Percentiles rank a stretch among this genome's conserved stretches.
Conservation (phyloP, 2,113 vertebrate species). For the Vidua macroura region DNA sequence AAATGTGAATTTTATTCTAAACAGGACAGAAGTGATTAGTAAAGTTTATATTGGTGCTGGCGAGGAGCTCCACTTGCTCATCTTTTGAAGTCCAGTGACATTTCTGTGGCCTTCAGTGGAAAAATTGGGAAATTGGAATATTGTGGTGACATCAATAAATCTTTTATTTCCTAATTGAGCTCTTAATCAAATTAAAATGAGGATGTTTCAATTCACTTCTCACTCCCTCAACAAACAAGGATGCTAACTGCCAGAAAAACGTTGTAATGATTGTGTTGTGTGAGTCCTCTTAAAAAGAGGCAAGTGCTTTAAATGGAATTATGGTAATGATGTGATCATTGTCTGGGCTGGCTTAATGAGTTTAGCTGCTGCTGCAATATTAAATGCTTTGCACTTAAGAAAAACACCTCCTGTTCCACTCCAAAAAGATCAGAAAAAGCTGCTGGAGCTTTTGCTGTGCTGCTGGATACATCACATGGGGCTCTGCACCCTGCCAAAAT, state of each 20-base stretch:
- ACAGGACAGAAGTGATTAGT: neutral
- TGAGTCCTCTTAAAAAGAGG: neutral
- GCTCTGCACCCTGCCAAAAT: neutral
- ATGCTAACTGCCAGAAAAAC: neutral
- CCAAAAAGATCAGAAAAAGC: neutral
- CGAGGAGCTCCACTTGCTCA: neutral
- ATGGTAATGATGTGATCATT: slow-evolving; percentile 44
- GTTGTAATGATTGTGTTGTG: neutral
- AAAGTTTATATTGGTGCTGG: neutral
- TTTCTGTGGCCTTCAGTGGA: neutral
- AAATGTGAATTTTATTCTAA: neutral
- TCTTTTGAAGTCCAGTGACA: neutral
- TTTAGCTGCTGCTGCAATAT: neutral
- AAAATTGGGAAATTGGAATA: neutral
- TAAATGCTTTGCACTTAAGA: slow-evolving; percentile 31
- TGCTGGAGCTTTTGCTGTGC: neutral
- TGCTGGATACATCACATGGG: neutral
- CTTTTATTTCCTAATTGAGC: neutral
- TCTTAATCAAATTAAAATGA: neutral
- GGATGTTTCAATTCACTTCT: neutral
- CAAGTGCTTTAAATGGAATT: slow-evolving; percentile 34
- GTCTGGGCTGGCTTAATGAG: slow-evolving; percentile 32
- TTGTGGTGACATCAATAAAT: neutral
- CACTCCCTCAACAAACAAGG: neutral
- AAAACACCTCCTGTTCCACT: slow-evolving; percentile 13